Evolutionary conservation across 2,797 vertebrate species (phyloP).

Genomic region (Setipinna tenuifilis): DNA sequence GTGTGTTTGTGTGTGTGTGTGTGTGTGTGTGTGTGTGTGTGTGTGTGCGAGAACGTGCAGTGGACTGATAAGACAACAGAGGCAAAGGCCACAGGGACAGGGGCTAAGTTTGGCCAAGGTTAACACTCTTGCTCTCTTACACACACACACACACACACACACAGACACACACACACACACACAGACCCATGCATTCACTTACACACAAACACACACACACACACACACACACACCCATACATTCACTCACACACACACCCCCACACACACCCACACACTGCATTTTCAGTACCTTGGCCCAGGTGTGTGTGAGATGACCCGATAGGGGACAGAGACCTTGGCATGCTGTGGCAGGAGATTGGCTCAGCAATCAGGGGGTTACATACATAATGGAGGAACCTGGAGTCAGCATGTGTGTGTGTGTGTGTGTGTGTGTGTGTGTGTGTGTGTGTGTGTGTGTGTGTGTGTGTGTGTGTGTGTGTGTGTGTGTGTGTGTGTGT

Average conservation of each 20-base stretch:
- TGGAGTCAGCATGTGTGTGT: background rate
- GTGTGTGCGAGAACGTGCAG: background rate
- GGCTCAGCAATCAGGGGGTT: background rate
- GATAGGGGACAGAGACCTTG: background rate
- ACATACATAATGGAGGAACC: background rate
- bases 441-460: background rate
- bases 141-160: too few species aligned
- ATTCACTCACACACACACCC: too few species aligned
- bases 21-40: slow-evolving; percentile 13
- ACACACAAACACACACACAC: too few species aligned
- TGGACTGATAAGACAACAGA: background rate
- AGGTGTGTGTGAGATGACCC: background rate
- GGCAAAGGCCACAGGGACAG: background rate
- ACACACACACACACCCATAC: too few species aligned
- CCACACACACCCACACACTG: too few species aligned
- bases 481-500: too few species aligned
- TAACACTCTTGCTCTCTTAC: too few species aligned
- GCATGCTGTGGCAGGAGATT: background rate
- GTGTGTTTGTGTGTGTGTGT: background rate
- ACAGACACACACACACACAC: too few species aligned
- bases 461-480: background rate
- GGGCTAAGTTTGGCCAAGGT: background rate
- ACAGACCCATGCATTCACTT: too few species aligned
- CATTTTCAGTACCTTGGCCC: too few species aligned
- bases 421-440: background rate